Conservation (phyloP, 2,113 vertebrate genomes). For the Pica pica region DNA sequence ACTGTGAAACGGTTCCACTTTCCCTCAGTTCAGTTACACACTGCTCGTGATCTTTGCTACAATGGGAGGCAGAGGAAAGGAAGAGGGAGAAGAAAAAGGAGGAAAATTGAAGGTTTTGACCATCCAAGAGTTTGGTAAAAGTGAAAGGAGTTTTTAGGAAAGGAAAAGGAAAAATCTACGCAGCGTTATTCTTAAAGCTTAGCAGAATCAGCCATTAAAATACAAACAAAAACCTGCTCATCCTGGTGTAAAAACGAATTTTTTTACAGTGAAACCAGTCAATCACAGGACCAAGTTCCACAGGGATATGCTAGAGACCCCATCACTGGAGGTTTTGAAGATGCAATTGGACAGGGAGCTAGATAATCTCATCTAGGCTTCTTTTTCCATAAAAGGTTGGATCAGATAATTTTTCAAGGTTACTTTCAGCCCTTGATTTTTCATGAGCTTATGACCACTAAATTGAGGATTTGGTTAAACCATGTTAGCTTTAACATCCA, state of each 20-base stretch:
- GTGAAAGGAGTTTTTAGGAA: not conserved
- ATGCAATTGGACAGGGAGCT: not conserved
- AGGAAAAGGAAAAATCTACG: not conserved
- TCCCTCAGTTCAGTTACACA: not conserved
- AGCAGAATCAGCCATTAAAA: not conserved
- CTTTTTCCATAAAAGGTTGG: not conserved
- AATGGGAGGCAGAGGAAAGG: not conserved
- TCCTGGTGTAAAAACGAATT: not conserved
- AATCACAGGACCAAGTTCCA: not conserved
- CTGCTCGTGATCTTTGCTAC: not conserved
- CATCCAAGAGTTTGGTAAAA: not conserved
- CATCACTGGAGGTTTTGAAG: not conserved
- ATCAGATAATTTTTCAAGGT: not conserved
- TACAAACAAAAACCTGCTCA: not conserved
- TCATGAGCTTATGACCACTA: not conserved
- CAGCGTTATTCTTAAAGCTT: not conserved
- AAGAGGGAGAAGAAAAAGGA: not conserved
- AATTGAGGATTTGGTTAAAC: not conserved
- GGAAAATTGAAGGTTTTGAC: not conserved
- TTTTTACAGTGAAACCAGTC: not conserved
- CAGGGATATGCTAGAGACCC: not conserved
- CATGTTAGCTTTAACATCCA: not conserved
- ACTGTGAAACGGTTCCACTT: not conserved
- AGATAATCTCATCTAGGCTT: not conserved
- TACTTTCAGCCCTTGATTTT: not conserved